A percentile compares a stretch with the other conserved stretches of the same genome.
phyloP scores from a whole-genome alignment of 2,113 vertebrate genomes.

The Rhombomys opimus region DNA sequence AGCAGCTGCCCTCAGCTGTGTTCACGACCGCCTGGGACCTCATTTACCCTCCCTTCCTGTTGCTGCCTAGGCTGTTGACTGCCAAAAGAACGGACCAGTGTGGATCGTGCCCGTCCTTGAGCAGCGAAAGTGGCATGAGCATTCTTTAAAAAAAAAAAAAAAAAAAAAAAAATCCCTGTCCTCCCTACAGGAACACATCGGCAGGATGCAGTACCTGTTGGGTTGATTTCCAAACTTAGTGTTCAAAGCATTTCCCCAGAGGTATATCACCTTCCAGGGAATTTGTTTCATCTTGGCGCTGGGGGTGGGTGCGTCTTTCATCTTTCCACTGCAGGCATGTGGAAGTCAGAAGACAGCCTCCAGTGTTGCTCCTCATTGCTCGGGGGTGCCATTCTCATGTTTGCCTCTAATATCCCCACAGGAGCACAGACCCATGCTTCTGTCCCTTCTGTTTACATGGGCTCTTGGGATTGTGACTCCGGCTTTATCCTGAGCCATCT shows the following conservation, averaged over 20 bases:
- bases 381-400: not conserved
- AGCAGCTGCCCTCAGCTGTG: not conserved
- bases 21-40: not conserved
- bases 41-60: not conserved
- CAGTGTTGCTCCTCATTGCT: not conserved
- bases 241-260: not conserved
- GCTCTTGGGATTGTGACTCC: not conserved
- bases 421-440: not conserved
- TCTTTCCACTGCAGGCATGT: not conserved
- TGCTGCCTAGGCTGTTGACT: not conserved
- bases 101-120: not conserved
- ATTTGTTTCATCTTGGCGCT: not conserved
- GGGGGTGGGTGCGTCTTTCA: not conserved
- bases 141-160: not conserved
- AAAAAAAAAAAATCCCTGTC: not conserved
- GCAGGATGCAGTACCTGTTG: not conserved
- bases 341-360: not conserved
- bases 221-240: not conserved
- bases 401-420: not conserved
- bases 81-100: not conserved
- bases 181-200: not conserved
- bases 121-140: not conserved
- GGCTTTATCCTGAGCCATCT: not conserved
- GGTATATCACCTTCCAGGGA: not conserved
- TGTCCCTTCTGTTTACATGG: not conserved